Evolutionary conservation across 2,888 invertebrate species (phyloP), one percentile per base, ranked within the genome.

Genomic region (Atrina japonica): DNA sequence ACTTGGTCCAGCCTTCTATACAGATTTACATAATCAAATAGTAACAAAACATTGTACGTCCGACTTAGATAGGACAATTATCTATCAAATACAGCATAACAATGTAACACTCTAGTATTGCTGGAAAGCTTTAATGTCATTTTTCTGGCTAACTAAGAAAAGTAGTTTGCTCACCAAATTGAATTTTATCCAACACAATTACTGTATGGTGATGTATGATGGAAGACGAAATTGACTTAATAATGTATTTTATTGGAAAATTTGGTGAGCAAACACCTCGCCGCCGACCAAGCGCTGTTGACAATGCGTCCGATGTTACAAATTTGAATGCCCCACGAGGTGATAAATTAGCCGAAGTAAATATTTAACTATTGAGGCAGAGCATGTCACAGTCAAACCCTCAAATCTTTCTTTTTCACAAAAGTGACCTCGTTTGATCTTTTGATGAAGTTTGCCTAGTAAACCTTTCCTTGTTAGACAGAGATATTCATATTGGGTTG

Each of bases 301-400:
- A 72, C 71, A 72, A 72, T 63, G 58, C 63, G 56, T 25, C 50
- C 49, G 41, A 47, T 41, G 61, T 58, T 63, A 66, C 56, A 72
- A 59, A 58, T 72, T 72, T 72, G 66, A 72, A 72, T 72, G 63
- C 60, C 64, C 47, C 58, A 55, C 66, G 27, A 40, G 64, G 35
- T 77, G 76, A 80, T 78, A 77, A 78, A 82, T 82, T 71, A 72
- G 47, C 59, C 50, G 58, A 64, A 68, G 73, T 76, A 80, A 82
- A 82, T 82, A 82, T 82, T 82, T 82, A 73, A 76, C 64, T 61
- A 73, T 70, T 47, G 64, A 74, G 70, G 73, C 65, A 66, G 66
- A 75, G 66, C 78, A 69, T 70, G 76, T 73, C 71, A 69, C 56
- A 75, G 74, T 74, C 77, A 61, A 63, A 63, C 56, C 71, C 63